Conservation (phyloP, 2,113 vertebrate species). For the Nerophis lumbriciformis region DNA sequence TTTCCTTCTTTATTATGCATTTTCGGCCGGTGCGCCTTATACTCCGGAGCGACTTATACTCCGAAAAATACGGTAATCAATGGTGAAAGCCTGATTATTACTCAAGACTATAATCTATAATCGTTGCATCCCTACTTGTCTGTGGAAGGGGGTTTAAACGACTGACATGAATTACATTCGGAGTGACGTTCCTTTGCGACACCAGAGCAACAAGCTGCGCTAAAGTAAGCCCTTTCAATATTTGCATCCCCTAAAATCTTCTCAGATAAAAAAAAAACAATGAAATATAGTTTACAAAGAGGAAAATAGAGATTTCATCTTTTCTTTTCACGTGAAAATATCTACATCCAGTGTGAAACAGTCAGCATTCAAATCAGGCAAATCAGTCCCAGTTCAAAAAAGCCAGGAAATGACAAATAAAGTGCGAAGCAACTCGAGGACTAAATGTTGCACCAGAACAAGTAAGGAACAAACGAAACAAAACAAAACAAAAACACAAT, state of each 20-base stretch:
- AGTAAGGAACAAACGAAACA: not conserved
- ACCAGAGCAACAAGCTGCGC: conserved; percentile 56
- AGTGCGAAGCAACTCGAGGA: conserved; percentile 66
- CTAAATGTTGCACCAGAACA: conserved; percentile 49
- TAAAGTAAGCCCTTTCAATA: conserved; percentile 69
- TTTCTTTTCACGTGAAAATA: conserved; percentile 61
- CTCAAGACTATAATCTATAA: too few relatives aligned
- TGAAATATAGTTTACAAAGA: conserved; percentile 53
- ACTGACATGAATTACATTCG: conserved; percentile 47
- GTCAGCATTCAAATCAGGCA: conserved; percentile 68
- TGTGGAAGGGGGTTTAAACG: not conserved
- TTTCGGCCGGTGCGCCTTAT: too few relatives aligned
- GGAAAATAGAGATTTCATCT: conserved; percentile 61
- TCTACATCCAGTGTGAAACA: conserved; percentile 58
- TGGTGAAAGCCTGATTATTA: too few relatives aligned
- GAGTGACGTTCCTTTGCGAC: conserved; percentile 48
- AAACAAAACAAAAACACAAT: conserved; percentile 34
- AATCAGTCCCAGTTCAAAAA: conserved; percentile 62
- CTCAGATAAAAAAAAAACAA: conserved; percentile 32
- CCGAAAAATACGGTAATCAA: too few relatives aligned
- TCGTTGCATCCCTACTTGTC: too few relatives aligned
- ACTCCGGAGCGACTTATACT: too few relatives aligned
- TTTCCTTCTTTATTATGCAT: too few relatives aligned
- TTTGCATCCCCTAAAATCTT: conserved; percentile 63
- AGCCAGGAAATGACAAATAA: conserved; percentile 64